Conservation (phyloP, 2,888 invertebrate genomes). For the Dryomyza anilis region DNA sequence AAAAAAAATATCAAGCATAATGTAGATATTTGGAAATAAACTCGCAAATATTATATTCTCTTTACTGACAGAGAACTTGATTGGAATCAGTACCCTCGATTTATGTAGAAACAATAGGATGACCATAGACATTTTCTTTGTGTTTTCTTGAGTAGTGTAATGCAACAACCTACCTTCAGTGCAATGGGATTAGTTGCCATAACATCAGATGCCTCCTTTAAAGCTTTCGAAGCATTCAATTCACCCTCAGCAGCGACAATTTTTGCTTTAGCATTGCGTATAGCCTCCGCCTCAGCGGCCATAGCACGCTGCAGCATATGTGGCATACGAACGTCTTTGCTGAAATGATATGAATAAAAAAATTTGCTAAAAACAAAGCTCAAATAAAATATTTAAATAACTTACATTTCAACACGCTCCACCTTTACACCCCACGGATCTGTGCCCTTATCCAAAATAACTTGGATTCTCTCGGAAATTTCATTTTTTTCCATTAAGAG, state of each 20-base stretch:
- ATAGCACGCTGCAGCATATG: constrained; percentile 43
- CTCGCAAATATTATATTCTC: too few relatives aligned
- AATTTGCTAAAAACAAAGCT: too few relatives aligned
- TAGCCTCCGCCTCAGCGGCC: constrained; percentile 52
- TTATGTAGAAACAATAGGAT: too few relatives aligned
- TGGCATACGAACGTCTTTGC: constrained; percentile 49
- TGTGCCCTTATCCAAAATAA: constrained; percentile 80
- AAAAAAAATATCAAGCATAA: too few relatives aligned
- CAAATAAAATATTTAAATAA: too few relatives aligned
- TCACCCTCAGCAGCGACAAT: constrained; percentile 53
- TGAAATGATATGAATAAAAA: too few relatives aligned
- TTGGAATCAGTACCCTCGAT: too few relatives aligned
- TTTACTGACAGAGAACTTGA: too few relatives aligned
- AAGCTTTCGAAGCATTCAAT: constrained; percentile 42
- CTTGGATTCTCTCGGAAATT: constrained; percentile 85
- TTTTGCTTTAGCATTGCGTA: constrained; percentile 50
- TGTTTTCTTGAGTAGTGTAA: too few relatives aligned
- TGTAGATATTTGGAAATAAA: too few relatives aligned
- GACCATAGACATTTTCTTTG: too few relatives aligned
- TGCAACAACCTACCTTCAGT: constrained; percentile 48
- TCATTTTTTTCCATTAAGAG: constrained; percentile 89
- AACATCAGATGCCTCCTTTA: constrained; percentile 51
- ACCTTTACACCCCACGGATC: constrained; percentile 92
- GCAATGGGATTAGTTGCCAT: constrained; percentile 47
- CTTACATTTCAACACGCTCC: constrained; percentile 90